phyloP scores from a whole-genome alignment of 1,140 invertebrate species.

The Bombyx mandarina region DNA sequence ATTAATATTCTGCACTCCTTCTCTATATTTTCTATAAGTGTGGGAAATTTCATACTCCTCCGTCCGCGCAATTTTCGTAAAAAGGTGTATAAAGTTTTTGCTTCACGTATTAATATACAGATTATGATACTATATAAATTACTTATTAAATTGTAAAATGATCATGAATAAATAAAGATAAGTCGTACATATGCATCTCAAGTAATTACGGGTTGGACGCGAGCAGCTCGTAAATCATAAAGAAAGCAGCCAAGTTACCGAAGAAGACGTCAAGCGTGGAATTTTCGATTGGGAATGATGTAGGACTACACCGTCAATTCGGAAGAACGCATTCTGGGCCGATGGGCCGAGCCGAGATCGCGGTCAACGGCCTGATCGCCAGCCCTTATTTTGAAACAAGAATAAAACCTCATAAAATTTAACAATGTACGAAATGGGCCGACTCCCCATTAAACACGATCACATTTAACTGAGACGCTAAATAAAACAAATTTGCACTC shows the following conservation, averaged over 20 bases:
- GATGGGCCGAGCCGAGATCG: conserved; percentile 40
- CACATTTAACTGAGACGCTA: conserved; percentile 11
- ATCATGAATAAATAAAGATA: no score
- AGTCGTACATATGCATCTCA: neutral
- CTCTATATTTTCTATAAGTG: no score
- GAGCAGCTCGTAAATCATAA: conserved; percentile 49
- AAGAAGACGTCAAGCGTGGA: conserved; percentile 61
- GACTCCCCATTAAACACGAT: conserved; percentile 7
- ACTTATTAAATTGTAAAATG: no score
- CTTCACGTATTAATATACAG: no score
- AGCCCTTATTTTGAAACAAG: conserved; percentile 29
- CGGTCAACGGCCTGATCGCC: conserved; percentile 51
- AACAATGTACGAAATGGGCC: conserved; percentile 29
- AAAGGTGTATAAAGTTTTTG: no score
- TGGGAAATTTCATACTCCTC: no score
- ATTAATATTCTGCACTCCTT: no score
- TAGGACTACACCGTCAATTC: conserved; percentile 47
- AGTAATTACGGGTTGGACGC: conserved; percentile 31
- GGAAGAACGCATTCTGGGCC: conserved; percentile 60
- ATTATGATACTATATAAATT: no score
- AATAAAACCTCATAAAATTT: conserved; percentile 23
- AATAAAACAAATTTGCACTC: conserved; percentile 16
- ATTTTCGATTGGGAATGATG: conserved; percentile 61
- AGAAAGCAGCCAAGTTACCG: conserved; percentile 49
- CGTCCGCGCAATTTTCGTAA: no score